A percentile compares a stretch with the other conserved stretches of the same genome.
Conservation (phyloP, 2,797 vertebrate genomes). For the Acanthurus lineatus region DNA sequence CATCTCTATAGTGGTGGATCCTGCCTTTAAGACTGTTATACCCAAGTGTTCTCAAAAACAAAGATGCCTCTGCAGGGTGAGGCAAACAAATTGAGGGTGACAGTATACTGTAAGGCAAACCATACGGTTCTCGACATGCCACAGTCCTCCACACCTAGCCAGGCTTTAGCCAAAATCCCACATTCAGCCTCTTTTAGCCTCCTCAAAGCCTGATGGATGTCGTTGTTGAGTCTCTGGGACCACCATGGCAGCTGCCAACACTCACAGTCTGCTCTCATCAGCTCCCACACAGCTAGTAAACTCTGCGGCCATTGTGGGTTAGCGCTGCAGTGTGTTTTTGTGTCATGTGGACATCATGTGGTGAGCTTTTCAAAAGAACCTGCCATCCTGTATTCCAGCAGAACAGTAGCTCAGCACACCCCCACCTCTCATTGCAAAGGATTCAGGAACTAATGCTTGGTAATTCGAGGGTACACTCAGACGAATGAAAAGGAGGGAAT, state of each 20-base stretch:
- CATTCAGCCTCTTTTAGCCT: conserved; percentile 50
- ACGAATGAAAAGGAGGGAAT: conserved; percentile 36
- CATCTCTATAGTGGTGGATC: not conserved
- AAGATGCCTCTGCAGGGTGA: conserved; percentile 10
- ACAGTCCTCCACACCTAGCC: conserved; percentile 40
- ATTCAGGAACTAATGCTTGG: conserved; percentile 49
- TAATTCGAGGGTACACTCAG: conserved; percentile 43
- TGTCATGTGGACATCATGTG: conserved; percentile 74
- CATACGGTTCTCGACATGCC: conserved; percentile 22
- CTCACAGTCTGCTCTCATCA: conserved; percentile 64
- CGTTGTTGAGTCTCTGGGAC: conserved; percentile 59
- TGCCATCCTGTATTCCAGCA: conserved; percentile 62
- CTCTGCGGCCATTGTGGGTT: conserved; percentile 68
- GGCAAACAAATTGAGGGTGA: conserved; percentile 44
- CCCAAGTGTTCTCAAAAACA: conserved; percentile 13
- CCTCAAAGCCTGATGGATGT: conserved; percentile 70
- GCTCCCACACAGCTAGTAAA: conserved; percentile 62
- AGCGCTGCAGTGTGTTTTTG: conserved; percentile 59
- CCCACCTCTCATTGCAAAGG: conserved; percentile 22
- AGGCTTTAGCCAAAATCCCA: conserved; percentile 55
- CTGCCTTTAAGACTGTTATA: not conserved
- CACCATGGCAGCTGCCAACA: conserved; percentile 73
- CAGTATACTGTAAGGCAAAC: conserved; percentile 29
- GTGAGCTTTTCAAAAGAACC: conserved; percentile 69
- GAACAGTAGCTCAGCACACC: conserved; percentile 33